These are phyloP conservation scores for Xerus inauris DNA, from an alignment of 2,113 vertebrate species.

Conservation along the genomic window DNA sequence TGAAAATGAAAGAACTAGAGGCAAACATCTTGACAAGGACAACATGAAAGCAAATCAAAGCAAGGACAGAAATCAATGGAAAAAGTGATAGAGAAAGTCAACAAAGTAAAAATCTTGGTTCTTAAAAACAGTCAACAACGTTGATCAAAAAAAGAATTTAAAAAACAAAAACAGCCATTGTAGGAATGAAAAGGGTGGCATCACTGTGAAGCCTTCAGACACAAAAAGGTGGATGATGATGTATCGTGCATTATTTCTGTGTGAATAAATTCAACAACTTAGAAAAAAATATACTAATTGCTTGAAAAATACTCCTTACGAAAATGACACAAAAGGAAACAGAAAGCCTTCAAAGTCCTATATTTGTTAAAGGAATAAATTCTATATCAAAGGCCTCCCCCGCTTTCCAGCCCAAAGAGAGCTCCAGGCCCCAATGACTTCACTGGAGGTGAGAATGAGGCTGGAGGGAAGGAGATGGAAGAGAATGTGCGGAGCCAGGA, in stretches of 20 bases:
- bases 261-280: background rate
- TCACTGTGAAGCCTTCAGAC: background rate
- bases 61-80: background rate
- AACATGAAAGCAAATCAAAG: slow-evolving; percentile 1
- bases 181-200: background rate
- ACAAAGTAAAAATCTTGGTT: background rate
- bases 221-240: background rate
- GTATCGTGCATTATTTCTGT: background rate
- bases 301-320: background rate
- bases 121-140: background rate
- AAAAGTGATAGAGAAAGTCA: background rate
- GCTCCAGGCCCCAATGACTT: background rate
- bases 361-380: background rate
- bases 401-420: background rate
- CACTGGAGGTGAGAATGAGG: background rate
- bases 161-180: background rate
- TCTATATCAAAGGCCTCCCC: background rate
- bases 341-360: background rate
- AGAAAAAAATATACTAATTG: background rate
- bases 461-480: background rate
- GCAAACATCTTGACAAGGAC: background rate
- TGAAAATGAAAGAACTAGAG: background rate
- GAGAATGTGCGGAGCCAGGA: background rate
- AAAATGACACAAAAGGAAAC: background rate
- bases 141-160: background rate